phyloP scores from a whole-genome alignment of 1,140 invertebrate species.

The Medauroidea extradentata region DNA sequence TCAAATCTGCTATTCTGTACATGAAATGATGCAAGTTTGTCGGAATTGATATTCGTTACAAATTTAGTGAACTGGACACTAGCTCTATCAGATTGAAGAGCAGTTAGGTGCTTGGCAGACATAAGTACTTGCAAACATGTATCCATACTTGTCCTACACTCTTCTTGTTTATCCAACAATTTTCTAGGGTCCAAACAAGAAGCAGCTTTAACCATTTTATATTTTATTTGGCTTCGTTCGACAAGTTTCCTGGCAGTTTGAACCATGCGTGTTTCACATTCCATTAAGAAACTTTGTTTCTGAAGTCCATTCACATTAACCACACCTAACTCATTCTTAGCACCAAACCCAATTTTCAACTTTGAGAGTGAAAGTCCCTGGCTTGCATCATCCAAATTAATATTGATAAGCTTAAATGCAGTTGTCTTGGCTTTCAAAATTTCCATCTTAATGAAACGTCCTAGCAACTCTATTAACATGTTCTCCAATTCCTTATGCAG shows the following conservation, averaged over 20 bases:
- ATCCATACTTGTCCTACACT: conserved; percentile 1
- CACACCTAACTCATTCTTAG: too few relatives aligned
- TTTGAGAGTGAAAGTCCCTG: too few relatives aligned
- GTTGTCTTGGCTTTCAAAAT: too few relatives aligned
- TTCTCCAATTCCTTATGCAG: too few relatives aligned
- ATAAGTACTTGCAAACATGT: conserved; percentile 12
- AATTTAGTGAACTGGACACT: conserved; percentile 12
- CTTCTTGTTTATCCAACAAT: too few relatives aligned
- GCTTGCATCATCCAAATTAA: too few relatives aligned
- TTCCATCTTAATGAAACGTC: too few relatives aligned
- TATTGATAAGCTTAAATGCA: too few relatives aligned
- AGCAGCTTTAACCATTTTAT: conserved; percentile 15
- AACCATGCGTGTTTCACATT: conserved; percentile 2
- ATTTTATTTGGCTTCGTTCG: conserved; percentile 17
- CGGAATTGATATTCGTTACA: conserved; percentile 2
- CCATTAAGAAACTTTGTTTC: not conserved
- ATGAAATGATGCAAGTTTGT: conserved; percentile 10
- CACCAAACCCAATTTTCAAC: too few relatives aligned
- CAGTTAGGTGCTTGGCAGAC: conserved; percentile 12
- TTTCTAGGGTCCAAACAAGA: conserved; percentile 12
- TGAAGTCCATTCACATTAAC: too few relatives aligned
- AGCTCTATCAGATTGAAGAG: conserved; percentile 14
- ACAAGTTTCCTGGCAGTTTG: conserved; percentile 15
- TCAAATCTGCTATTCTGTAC: conserved; percentile 12
- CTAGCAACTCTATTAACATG: too few relatives aligned